Conservation (phyloP, 2,888 invertebrate genomes). For the Colletes collaris region DNA sequence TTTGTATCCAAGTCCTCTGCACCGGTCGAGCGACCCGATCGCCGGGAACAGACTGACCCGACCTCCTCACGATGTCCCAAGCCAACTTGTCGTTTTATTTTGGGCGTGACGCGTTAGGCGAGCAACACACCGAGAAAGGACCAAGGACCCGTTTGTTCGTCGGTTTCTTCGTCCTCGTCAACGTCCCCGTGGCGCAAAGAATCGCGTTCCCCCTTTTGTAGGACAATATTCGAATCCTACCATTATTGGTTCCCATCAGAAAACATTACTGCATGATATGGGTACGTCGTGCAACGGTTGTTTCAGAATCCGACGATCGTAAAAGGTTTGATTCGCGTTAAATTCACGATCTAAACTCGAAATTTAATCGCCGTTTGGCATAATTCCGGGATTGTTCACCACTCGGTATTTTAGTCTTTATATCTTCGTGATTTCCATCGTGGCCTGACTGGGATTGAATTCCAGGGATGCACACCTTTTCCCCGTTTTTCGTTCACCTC, state of each 20-base stretch:
- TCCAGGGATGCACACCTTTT: not conserved
- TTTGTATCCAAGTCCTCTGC: constrained; percentile 52
- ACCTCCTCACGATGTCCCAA: constrained; percentile 38
- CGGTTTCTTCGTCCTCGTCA: not conserved
- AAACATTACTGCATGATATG: no score
- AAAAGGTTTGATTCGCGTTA: no score
- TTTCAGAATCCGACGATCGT: no score
- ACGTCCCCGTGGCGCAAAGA: not conserved
- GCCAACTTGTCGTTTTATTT: constrained; percentile 62
- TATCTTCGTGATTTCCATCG: no score
- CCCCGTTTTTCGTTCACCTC: not conserved
- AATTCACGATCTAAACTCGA: no score
- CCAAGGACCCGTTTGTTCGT: constrained; percentile 2
- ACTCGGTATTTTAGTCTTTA: no score
- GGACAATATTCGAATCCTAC: no score
- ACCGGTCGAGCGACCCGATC: constrained; percentile 41
- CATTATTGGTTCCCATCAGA: no score
- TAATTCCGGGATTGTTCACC: not conserved
- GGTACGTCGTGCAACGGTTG: no score
- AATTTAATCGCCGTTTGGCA: no score
- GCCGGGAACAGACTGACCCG: constrained; percentile 32
- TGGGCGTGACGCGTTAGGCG: constrained; percentile 67
- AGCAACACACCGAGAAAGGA: constrained; percentile 4
- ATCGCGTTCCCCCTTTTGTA: not conserved
- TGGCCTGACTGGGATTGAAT: not conserved